Conservation (phyloP, 53 echinoderm and acorn worm genomes). For the Luidia sarsii region DNA sequence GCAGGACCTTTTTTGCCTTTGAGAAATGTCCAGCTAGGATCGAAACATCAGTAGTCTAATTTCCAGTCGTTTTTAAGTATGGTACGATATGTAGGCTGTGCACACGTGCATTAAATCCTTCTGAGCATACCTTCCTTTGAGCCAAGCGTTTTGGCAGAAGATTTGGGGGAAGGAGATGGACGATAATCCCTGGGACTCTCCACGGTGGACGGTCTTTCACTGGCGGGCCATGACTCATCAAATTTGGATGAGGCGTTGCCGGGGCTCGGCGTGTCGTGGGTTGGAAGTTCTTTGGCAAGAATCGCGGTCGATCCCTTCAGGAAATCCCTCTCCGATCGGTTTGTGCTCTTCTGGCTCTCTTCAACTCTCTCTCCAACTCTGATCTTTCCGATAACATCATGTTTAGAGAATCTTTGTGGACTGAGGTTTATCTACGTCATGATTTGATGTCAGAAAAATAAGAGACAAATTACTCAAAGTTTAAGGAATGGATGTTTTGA, state of each 20-base stretch:
- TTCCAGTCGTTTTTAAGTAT: too few species aligned
- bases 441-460: too few species aligned
- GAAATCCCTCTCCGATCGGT: conserved; percentile 71
- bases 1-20: too few species aligned
- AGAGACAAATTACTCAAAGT: too few species aligned
- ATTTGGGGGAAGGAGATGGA: not conserved
- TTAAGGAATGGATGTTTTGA: too few species aligned
- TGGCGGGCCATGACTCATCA: conserved; percentile 95
- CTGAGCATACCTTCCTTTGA: not conserved
- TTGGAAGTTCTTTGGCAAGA: conserved; percentile 84
- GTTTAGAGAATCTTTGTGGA: conserved; percentile 38
- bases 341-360: conserved; percentile 24
- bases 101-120: too few species aligned
- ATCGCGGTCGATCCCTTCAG: conserved; percentile 64
- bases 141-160: not conserved
- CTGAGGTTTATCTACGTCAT: conserved; percentile 26
- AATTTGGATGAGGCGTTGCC: conserved; percentile 86
- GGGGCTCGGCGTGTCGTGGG: conserved; percentile 92
- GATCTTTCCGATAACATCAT: not conserved
- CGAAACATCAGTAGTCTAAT: too few species aligned
- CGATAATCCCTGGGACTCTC: conserved; percentile 63
- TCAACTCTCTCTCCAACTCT: not conserved
- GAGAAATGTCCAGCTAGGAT: too few species aligned
- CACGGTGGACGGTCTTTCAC: conserved; percentile 87
- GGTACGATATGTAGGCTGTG: too few species aligned